A percentile compares a stretch with the other conserved stretches of the same genome.
These are phyloP conservation scores for Cynaeus angustus DNA, from an alignment of 2,888 invertebrate species.

Conservation along the genomic window DNA sequence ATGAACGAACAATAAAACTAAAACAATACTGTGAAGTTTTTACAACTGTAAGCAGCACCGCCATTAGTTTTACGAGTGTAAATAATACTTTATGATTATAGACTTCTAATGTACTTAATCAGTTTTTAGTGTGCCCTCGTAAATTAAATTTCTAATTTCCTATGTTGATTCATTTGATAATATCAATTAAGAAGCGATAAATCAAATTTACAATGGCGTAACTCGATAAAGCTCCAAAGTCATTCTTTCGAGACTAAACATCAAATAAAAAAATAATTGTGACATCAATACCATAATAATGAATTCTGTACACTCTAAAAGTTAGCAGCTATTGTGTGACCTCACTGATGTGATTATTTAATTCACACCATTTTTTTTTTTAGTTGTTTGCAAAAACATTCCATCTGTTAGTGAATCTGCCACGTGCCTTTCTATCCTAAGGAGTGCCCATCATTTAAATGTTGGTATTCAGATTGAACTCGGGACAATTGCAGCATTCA, in stretches of 20 bases:
- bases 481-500: constrained; percentile 19
- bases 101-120: no score
- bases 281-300: neutral
- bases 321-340: neutral
- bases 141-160: no score
- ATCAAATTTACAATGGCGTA: no score
- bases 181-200: no score
- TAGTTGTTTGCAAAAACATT: neutral
- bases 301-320: neutral
- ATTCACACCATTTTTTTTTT: neutral
- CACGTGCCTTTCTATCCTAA: constrained; percentile 20
- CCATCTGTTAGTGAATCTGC: neutral
- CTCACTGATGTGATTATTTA: neutral
- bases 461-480: constrained; percentile 18
- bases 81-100: no score
- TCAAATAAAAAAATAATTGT: neutral
- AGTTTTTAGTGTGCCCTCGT: no score
- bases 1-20: no score
- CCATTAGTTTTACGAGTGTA: no score
- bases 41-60: no score
- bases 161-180: no score
- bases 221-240: no score
- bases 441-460: constrained; percentile 31
- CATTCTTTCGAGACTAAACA: neutral
- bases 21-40: no score